Evolutionary conservation across 2,797 vertebrate genomes (phyloP).

Genomic region (Hemibagrus guttatus): DNA sequence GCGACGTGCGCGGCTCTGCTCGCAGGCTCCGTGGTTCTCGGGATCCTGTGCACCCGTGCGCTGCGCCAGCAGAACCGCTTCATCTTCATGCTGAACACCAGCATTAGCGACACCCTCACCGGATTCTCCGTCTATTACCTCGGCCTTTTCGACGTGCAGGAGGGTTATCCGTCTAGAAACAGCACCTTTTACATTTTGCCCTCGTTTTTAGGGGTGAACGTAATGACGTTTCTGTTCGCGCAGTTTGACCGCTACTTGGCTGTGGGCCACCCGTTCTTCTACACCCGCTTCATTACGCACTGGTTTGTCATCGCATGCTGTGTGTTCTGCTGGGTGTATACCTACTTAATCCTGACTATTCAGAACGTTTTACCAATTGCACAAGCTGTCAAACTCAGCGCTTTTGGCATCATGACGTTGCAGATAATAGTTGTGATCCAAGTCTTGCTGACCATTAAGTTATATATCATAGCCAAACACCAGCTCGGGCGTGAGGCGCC

Average conservation of each 20-base stretch:
- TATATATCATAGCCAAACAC: constrained; percentile 75
- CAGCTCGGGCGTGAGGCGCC: constrained; percentile 74
- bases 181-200: constrained; percentile 76
- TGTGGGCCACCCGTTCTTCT: constrained; percentile 78
- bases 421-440: constrained; percentile 75
- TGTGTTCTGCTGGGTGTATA: constrained; percentile 77
- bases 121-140: constrained; percentile 78
- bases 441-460: constrained; percentile 76
- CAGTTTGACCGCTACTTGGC: constrained; percentile 81
- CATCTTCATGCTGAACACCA: constrained; percentile 82
- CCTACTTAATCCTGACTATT: constrained; percentile 71
- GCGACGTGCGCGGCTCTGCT: constrained; percentile 71
- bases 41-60: constrained; percentile 66
- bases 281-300: constrained; percentile 69
- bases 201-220: constrained; percentile 79
- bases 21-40: constrained; percentile 74
- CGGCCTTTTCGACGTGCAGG: constrained; percentile 79
- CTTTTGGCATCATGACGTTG: constrained; percentile 74
- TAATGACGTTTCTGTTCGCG: constrained; percentile 79
- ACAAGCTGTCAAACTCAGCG: constrained; percentile 74
- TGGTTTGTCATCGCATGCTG: constrained; percentile 66
- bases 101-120: constrained; percentile 79
- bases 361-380: constrained; percentile 74
- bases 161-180: constrained; percentile 77
- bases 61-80: constrained; percentile 79